Evolutionary conservation across 2,113 vertebrate species (phyloP), one percentile per base, ranked within the genome.

Genomic region (Semnornis frantzii): DNA sequence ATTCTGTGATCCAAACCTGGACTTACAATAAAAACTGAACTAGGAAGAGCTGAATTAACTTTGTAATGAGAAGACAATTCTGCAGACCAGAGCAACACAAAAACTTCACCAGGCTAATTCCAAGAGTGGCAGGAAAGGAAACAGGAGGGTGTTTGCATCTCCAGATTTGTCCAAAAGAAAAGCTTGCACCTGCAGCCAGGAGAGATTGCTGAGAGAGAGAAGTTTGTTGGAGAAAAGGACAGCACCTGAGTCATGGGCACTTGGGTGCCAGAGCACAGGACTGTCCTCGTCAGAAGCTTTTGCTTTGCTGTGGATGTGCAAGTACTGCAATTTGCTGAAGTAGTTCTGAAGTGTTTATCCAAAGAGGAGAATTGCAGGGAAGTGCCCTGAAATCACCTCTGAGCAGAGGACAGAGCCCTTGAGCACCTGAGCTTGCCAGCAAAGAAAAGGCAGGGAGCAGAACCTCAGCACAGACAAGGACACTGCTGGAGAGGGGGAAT

Each of bases 321-420:
- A 85, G 65, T 50, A 69, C 94, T 94, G 75, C 39, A 60, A 65
- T 74, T 89, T 85, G 55, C 70, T 95, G 68, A 85, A 95, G 87
- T 75, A 71, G 77, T 77, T 64, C 3, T 96, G 72, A 86, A 94
- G 91, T 90, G 84, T 82, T 94, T 92, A 84, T 18, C 30, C 9
- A 68, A 63, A 64, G 58, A 73, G 42, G 44, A 91, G 85, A 83
- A 70, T 55, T 7, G 5, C 3, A 3, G 46, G 28, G 62, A 92
- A 44, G 16, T 0, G 3, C 91, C 91, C 69, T 27, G 46, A 82
- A 91, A 86, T 76, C 74, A 85, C 87, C 80, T 87, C 82, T 34
- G 64, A 87, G 30, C 17, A 21, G 8, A 89, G 86, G 81, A 73
- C 71, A 52, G 46, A 93, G 55, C 66, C 58, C 90, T 88, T 37